These are phyloP conservation scores for Ispidina lecontei DNA, from an alignment of 2,797 vertebrate species.

Conservation along the genomic window DNA sequence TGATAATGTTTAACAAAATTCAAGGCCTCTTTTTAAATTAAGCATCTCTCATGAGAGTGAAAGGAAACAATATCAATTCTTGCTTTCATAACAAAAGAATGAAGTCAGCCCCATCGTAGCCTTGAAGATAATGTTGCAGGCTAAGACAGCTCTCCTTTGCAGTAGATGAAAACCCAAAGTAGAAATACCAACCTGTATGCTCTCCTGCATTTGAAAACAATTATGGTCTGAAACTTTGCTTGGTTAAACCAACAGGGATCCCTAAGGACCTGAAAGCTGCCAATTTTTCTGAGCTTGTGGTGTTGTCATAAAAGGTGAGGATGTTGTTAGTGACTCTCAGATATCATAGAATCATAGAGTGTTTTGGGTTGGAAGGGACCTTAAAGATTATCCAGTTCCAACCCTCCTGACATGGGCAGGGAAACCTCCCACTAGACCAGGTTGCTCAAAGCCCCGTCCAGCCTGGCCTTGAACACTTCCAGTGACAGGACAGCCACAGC, in stretches of 20 bases:
- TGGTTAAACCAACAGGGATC: background rate
- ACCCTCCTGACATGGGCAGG: background rate
- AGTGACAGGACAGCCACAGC: too few species aligned
- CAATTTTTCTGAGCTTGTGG: background rate
- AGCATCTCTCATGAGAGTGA: background rate
- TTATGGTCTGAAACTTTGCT: background rate
- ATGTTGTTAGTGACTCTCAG: background rate
- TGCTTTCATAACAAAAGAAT: background rate
- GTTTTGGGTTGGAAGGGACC: background rate
- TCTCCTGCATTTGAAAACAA: background rate
- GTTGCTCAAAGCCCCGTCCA: background rate
- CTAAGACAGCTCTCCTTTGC: background rate
- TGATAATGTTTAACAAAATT: slow-evolving; percentile 36
- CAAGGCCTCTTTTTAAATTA: slow-evolving; percentile 41
- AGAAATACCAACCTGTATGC: background rate
- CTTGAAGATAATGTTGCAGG: background rate
- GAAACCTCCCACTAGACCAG: background rate
- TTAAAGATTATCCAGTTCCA: background rate
- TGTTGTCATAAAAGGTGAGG: background rate
- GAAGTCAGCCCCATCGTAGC: background rate
- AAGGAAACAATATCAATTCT: slow-evolving; percentile 23
- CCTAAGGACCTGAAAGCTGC: background rate
- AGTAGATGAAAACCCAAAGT: background rate
- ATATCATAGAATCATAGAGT: background rate
- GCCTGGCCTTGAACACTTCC: background rate